A percentile compares a stretch with the other conserved stretches of the same genome.
These are phyloP conservation scores for Pseudochirops cupreus DNA, from an alignment of 2,797 vertebrate genomes.

Conservation along the genomic window DNA sequence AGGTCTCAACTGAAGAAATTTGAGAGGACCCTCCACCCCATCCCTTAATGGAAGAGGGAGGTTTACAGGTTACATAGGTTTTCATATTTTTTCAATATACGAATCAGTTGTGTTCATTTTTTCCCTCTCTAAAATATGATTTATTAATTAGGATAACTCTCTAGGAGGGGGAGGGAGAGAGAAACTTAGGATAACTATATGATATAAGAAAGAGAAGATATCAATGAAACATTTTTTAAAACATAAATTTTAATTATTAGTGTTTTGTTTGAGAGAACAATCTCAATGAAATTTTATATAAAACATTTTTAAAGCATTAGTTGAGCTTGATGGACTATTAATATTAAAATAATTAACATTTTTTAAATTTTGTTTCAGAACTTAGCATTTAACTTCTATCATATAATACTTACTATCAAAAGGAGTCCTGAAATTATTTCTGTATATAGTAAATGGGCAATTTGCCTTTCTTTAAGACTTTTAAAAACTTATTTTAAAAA, in stretches of 20 bases:
- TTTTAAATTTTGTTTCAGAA: slow-evolving; percentile 15
- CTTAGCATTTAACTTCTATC: not conserved
- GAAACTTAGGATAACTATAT: not conserved
- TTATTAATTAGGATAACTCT: not conserved
- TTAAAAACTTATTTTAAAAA: not conserved
- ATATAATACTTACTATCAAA: not conserved
- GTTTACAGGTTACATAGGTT: not conserved
- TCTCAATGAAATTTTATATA: slow-evolving; percentile 33
- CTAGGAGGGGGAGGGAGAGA: not conserved
- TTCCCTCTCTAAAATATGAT: not conserved
- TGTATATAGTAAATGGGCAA: not conserved
- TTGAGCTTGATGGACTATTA: slow-evolving; percentile 4
- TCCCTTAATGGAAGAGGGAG: not conserved
- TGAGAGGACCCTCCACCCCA: not conserved
- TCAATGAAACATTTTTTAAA: slow-evolving; percentile 53
- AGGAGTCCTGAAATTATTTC: not conserved
- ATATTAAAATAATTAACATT: not conserved
- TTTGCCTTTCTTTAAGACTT: not conserved
- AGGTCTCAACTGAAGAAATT: not conserved
- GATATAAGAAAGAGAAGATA: not conserved
- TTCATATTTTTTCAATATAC: not conserved
- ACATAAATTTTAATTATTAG: slow-evolving; percentile 75
- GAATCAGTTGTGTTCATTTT: not conserved
- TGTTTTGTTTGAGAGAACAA: slow-evolving; percentile 36
- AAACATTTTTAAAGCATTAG: slow-evolving; percentile 42